Conservation (phyloP, 2,888 invertebrate species). For the Ophraella communa region DNA sequence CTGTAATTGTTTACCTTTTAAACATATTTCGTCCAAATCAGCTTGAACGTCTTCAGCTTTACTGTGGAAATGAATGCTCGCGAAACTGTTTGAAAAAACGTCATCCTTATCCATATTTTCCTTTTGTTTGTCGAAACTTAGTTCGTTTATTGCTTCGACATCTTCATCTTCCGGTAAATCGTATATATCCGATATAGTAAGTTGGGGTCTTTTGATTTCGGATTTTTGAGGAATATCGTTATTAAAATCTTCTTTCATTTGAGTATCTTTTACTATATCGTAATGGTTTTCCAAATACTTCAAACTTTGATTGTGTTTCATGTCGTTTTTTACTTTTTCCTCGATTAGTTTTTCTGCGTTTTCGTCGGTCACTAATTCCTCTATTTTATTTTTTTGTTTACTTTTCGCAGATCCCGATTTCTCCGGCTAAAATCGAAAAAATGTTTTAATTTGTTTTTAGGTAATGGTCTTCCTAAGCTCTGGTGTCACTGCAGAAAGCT, state of each 20-base stretch:
- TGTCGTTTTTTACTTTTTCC: neutral
- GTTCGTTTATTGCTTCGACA: neutral
- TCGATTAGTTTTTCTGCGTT: neutral
- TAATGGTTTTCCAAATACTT: neutral
- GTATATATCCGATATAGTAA: neutral
- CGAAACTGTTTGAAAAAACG: neutral
- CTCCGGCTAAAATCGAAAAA: neutral
- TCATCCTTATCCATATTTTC: neutral
- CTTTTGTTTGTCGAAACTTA: neutral
- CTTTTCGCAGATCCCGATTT: neutral
- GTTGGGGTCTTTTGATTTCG: neutral
- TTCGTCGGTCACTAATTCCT: neutral
- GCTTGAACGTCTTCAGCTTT: conserved; percentile 3
- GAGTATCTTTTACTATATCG: neutral
- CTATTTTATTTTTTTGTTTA: neutral
- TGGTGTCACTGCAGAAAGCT: too few relatives aligned
- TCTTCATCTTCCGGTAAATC: neutral
- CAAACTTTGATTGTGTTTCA: neutral
- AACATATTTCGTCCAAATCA: conserved; percentile 12
- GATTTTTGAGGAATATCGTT: neutral
- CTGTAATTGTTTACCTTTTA: neutral
- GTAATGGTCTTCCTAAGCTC: too few relatives aligned
- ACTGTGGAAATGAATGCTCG: neutral
- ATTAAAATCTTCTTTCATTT: neutral
- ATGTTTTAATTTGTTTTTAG: too few relatives aligned